These are phyloP conservation scores for Nymphalis polychloros DNA, from an alignment of 2,888 invertebrate genomes.

Conservation along the genomic window DNA sequence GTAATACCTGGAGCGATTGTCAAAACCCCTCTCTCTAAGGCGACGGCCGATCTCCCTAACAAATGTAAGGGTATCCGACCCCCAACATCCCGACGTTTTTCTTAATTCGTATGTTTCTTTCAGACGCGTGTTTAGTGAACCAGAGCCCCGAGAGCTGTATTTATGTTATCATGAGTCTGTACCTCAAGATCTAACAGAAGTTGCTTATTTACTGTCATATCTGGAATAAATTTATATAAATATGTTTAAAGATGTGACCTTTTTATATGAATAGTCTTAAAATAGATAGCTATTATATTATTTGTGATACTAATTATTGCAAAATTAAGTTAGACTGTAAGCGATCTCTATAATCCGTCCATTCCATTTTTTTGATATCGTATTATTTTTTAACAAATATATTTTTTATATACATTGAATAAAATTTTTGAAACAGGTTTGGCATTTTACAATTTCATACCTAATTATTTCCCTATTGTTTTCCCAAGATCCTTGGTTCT, in stretches of 20 bases:
- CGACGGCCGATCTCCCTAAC: no score
- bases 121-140: slow-evolving; percentile 88
- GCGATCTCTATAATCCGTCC: background rate
- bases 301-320: no score
- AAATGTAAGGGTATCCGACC: no score
- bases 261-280: background rate
- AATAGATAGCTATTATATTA: no score
- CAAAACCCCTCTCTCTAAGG: no score
- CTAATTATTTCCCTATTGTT: no score
- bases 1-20: no score
- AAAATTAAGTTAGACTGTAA: no score
- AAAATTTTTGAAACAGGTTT: background rate
- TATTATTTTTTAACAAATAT: background rate
- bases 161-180: slow-evolving; percentile 93
- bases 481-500: no score
- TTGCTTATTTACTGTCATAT: slow-evolving; percentile 89
- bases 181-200: slow-evolving; percentile 93
- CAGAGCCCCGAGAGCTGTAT: slow-evolving; percentile 90
- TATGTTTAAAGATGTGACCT: background rate
- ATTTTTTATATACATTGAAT: background rate
- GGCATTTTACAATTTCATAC: no score
- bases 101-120: no score
- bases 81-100: no score
- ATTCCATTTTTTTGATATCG: background rate
- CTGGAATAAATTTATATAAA: slow-evolving; percentile 55